Percentiles rank a stretch among this genome's conserved stretches.
phyloP scores from a whole-genome alignment of 2,113 vertebrate species.

The Spizaetus ornatus region DNA sequence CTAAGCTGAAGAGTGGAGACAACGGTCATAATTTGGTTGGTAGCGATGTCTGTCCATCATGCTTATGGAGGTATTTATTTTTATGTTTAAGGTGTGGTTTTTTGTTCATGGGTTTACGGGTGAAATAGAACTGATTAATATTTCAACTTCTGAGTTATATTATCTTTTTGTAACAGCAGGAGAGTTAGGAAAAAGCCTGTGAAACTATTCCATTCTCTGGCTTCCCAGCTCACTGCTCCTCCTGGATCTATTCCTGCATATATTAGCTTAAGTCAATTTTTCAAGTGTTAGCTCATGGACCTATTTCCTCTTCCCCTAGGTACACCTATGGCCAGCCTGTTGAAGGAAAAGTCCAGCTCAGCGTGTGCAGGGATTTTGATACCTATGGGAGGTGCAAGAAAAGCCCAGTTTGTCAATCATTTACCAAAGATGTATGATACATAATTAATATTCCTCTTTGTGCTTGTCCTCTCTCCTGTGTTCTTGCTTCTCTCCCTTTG shows the following conservation, averaged over 20 bases:
- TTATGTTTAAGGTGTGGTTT: not conserved
- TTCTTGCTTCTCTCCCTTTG: not conserved
- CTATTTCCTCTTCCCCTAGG: not conserved
- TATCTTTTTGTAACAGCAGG: not conserved
- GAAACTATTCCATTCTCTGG: not conserved
- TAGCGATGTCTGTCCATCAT: not conserved
- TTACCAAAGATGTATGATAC: constrained; percentile 43
- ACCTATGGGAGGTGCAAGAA: constrained; percentile 37
- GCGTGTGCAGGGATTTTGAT: constrained; percentile 28
- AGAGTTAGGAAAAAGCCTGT: not conserved
- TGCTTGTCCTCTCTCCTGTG: not conserved
- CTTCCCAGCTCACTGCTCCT: not conserved
- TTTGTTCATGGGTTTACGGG: not conserved
- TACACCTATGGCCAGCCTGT: constrained; percentile 66
- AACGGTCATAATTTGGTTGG: not conserved
- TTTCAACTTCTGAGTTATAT: not conserved
- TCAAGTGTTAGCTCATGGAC: not conserved
- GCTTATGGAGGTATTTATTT: not conserved
- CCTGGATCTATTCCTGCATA: not conserved
- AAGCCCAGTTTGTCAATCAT: constrained; percentile 31
- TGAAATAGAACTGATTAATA: not conserved
- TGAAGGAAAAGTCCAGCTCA: constrained; percentile 40
- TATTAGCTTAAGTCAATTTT: not conserved
- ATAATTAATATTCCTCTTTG: not conserved
- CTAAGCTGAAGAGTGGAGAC: not conserved